phyloP scores from a whole-genome alignment of 2,797 vertebrate genomes.

The Eulemur albifrons region DNA sequence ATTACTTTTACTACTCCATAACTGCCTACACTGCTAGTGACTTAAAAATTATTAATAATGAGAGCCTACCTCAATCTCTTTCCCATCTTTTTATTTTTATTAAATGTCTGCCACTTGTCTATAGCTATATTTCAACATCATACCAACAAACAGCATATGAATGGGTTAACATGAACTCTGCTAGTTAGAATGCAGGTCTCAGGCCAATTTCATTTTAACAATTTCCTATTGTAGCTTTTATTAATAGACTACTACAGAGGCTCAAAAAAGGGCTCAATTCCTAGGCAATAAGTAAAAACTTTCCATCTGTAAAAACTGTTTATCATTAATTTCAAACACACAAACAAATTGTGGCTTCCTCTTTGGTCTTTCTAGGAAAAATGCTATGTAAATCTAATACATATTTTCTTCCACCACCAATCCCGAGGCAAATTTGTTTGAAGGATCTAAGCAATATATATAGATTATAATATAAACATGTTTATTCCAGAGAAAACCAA shows the following conservation, averaged over 20 bases:
- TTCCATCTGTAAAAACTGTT: neutral
- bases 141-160: neutral
- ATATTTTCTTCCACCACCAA: neutral
- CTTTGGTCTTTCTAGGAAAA: neutral
- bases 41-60: neutral
- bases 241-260: neutral
- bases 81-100: neutral
- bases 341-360: neutral
- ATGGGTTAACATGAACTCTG: neutral
- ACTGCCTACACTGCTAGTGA: neutral
- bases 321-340: slow-evolving; percentile 21
- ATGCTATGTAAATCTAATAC: neutral
- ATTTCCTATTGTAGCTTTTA: neutral
- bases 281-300: slow-evolving; percentile 5
- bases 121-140: neutral
- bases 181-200: neutral
- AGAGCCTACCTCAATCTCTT: neutral
- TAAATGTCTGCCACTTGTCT: neutral
- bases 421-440: neutral
- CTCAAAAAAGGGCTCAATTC: neutral
- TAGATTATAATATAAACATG: neutral
- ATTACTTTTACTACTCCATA: neutral
- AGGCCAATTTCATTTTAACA: neutral
- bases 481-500: slow-evolving; percentile 31
- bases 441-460: neutral